Percentiles rank a stretch among this genome's conserved stretches.
Evolutionary conservation across 2,113 vertebrate genomes (phyloP).

Genomic region (Gymnobelideus leadbeateri): DNA sequence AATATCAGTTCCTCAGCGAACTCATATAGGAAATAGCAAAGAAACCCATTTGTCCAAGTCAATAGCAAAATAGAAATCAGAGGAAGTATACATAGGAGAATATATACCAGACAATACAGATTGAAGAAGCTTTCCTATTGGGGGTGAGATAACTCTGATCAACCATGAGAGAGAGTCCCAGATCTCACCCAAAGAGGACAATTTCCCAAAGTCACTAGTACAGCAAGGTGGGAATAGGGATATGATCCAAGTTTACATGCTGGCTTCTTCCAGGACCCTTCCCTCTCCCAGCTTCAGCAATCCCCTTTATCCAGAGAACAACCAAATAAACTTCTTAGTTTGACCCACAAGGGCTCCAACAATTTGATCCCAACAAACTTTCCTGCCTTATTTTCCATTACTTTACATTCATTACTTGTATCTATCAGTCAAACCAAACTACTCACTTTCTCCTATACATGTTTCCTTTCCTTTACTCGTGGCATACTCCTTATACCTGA

Average conservation of each 20-base stretch:
- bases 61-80: background rate
- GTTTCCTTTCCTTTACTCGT: background rate
- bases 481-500: background rate
- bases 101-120: background rate
- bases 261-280: background rate
- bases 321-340: background rate
- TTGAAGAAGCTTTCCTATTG: background rate
- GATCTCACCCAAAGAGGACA: no score
- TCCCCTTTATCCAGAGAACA: background rate
- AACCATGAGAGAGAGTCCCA: background rate
- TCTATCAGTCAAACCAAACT: background rate
- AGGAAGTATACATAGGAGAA: background rate
- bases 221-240: no score
- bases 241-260: no score
- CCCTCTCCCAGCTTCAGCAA: background rate
- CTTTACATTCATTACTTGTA: background rate
- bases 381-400: background rate
- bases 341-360: background rate
- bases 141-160: background rate
- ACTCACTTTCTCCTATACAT: background rate
- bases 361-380: background rate
- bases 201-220: no score
- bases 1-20: background rate
- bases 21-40: background rate
- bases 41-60: background rate